Percentiles rank a stretch among this genome's conserved stretches.
These are phyloP conservation scores for Agrotis clavis DNA, from an alignment of 2,888 invertebrate genomes.

Conservation along the genomic window DNA sequence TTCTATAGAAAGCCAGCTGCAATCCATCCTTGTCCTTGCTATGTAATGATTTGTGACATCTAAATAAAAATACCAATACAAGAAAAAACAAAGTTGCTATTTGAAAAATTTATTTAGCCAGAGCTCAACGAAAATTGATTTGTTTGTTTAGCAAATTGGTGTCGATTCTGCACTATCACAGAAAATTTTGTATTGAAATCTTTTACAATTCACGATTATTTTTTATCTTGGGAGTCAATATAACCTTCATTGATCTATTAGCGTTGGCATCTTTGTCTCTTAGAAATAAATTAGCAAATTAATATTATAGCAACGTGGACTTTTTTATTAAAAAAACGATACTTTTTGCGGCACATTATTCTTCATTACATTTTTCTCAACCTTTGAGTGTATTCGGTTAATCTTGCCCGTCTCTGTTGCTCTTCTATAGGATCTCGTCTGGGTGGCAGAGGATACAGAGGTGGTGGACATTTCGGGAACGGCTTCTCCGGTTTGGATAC, in stretches of 20 bases:
- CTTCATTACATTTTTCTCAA: conserved; percentile 74
- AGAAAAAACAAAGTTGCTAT: background rate
- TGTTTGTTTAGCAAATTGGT: background rate
- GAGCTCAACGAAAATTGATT: background rate
- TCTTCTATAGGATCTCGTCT: conserved; percentile 74
- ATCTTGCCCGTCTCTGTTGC: conserved; percentile 65
- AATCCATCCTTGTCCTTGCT: no score
- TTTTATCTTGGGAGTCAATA: background rate
- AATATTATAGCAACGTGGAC: conserved; percentile 43
- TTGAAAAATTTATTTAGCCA: conserved; percentile 18
- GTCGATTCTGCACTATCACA: background rate
- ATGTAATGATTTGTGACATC: no score
- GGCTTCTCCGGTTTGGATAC: conserved; percentile 55
- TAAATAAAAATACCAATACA: background rate
- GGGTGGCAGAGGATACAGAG: conserved; percentile 60
- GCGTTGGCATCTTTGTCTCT: background rate
- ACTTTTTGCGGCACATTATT: conserved; percentile 62
- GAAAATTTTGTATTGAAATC: background rate
- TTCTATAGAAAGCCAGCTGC: no score
- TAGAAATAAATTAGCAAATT: conserved; percentile 66
- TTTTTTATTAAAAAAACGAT: conserved; percentile 11
- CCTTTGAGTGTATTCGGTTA: conserved; percentile 72
- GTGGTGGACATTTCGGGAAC: background rate
- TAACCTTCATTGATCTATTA: no score
- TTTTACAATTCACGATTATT: background rate